These are phyloP conservation scores for Bombus waltoni DNA, from an alignment of 1,140 invertebrate genomes.

Conservation along the genomic window DNA sequence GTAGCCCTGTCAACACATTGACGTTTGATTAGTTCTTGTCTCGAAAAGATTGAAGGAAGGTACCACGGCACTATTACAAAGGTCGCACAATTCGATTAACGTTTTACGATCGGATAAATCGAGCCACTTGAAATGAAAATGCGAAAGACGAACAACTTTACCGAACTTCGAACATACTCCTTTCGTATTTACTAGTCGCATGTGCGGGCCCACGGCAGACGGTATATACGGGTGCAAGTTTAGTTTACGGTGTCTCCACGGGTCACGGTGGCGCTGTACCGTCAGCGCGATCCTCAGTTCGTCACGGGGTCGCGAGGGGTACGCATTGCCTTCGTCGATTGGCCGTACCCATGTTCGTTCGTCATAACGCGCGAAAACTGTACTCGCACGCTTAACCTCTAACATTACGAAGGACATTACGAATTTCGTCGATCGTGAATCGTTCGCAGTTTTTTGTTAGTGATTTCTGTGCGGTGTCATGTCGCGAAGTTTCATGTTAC, in stretches of 20 bases:
- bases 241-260: slow-evolving; percentile 79
- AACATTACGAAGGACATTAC: not conserved
- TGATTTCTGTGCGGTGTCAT: slow-evolving; percentile 45
- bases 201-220: slow-evolving; percentile 39
- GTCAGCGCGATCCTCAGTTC: slow-evolving; percentile 77
- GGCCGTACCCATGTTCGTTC: slow-evolving; percentile 45
- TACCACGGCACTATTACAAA: not conserved
- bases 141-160: slow-evolving; percentile 36
- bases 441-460: not conserved
- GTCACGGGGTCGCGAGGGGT: slow-evolving; percentile 79
- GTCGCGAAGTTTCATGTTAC: slow-evolving; percentile 16
- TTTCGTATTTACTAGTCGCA: slow-evolving; percentile 36
- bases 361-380: slow-evolving; percentile 58
- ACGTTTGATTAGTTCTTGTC: not conserved
- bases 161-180: slow-evolving; percentile 11
- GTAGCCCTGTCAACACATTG: too few species aligned
- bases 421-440: not conserved
- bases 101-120: slow-evolving; percentile 13
- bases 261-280: slow-evolving; percentile 80
- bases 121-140: slow-evolving; percentile 25
- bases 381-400: not conserved
- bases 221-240: slow-evolving; percentile 55
- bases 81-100: not conserved
- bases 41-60: not conserved
- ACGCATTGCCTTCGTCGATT: slow-evolving; percentile 68